These are phyloP conservation scores for Nixonia krombeini DNA, from an alignment of 1,140 invertebrate species.

Conservation along the genomic window DNA sequence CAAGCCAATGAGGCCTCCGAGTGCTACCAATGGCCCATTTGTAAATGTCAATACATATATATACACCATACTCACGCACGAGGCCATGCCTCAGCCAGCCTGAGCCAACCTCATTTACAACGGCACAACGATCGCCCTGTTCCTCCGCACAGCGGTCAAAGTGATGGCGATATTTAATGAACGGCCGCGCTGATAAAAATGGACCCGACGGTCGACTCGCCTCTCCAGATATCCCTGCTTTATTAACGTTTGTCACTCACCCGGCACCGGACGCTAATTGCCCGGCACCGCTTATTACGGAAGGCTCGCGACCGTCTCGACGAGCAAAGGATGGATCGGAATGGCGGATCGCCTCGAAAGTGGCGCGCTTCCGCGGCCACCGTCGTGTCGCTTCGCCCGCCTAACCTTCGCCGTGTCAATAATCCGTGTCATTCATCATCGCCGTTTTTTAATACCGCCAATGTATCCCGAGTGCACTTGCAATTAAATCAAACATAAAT, in stretches of 20 bases:
- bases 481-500: constrained; percentile 64
- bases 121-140: constrained; percentile 4
- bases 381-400: no score
- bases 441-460: constrained; percentile 49
- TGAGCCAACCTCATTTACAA: constrained; percentile 2
- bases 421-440: constrained; percentile 52
- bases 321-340: no score
- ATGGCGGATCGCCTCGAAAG: no score
- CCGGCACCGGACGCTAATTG: no score
- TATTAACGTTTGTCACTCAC: no score
- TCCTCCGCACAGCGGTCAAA: neutral
- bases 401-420: constrained; percentile 14
- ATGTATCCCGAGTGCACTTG: constrained; percentile 16
- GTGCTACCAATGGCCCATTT: constrained; percentile 57
- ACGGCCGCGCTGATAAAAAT: neutral
- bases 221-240: no score
- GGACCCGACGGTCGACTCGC: no score
- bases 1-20: constrained; percentile 48
- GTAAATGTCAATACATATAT: constrained; percentile 61
- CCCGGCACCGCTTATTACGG: no score
- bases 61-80: constrained; percentile 25
- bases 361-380: no score
- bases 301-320: no score
- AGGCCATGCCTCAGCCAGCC: neutral
- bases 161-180: constrained; percentile 2